Percentiles rank a stretch among this genome's conserved stretches.
Conservation (phyloP, 2,888 invertebrate species). For the Cantharis flavilabris region DNA sequence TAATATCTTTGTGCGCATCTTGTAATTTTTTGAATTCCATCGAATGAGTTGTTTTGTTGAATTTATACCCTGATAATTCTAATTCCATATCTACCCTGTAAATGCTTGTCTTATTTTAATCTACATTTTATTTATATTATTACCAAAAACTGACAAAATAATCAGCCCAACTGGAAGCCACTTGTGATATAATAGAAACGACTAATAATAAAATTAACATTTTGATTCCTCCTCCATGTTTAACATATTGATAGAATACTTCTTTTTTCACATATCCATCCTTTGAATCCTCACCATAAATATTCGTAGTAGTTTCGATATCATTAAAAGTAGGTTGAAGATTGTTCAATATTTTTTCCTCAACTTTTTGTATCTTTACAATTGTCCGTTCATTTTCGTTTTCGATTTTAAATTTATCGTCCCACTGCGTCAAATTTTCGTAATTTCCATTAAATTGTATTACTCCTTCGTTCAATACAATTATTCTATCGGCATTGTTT, state of each 20-base stretch:
- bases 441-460: slow-evolving; percentile 65
- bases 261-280: slow-evolving; percentile 39
- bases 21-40: not conserved
- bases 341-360: too few species aligned
- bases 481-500: slow-evolving; percentile 56
- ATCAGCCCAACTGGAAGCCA: slow-evolving; percentile 35
- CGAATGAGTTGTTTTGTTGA: slow-evolving; percentile 5
- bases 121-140: not conserved
- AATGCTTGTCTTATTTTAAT: not conserved
- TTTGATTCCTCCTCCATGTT: slow-evolving; percentile 40
- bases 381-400: too few species aligned
- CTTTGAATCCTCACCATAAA: slow-evolving; percentile 40
- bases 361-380: too few species aligned
- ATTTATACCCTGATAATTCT: not conserved
- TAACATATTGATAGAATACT: slow-evolving; percentile 42
- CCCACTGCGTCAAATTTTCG: not conserved
- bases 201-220: slow-evolving; percentile 36
- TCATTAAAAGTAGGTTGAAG: not conserved
- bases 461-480: slow-evolving; percentile 61
- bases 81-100: slow-evolving; percentile 28
- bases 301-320: slow-evolving; percentile 24
- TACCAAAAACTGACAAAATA: slow-evolving; percentile 42
- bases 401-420: not conserved
- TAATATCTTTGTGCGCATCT: slow-evolving; percentile 1
- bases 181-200: slow-evolving; percentile 38